These are phyloP conservation scores for Crotalus helleri DNA, from an alignment of 2,113 vertebrate genomes.

Conservation along the genomic window DNA sequence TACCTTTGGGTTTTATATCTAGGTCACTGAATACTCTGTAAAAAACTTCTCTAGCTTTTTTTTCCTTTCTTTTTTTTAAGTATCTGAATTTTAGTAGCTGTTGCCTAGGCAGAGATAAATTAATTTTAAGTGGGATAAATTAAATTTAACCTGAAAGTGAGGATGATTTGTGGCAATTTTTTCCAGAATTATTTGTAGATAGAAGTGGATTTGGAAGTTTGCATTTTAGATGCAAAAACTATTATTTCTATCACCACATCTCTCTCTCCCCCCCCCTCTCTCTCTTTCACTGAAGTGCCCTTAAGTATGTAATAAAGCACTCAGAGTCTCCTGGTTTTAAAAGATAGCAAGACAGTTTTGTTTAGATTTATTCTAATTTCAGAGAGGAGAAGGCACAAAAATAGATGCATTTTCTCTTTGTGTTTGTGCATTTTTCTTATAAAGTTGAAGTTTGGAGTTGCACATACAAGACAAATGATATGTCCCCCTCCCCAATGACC, in stretches of 20 bases:
- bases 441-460: neutral
- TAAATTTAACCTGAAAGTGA: slow-evolving; percentile 21
- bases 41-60: slow-evolving; percentile 76
- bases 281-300: neutral
- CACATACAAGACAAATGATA: neutral
- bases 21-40: slow-evolving; percentile 75
- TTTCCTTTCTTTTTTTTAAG: slow-evolving; percentile 25
- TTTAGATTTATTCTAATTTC: neutral
- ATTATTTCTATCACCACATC: slow-evolving; percentile 17
- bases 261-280: neutral
- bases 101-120: slow-evolving; percentile 30
- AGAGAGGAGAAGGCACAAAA: neutral
- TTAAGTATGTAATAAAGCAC: neutral
- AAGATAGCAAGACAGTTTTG: neutral
- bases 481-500: too few relatives aligned
- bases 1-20: slow-evolving; percentile 77
- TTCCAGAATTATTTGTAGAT: neutral
- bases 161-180: slow-evolving; percentile 19
- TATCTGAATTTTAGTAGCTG: slow-evolving; percentile 8
- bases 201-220: slow-evolving; percentile 6
- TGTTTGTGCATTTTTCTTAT: neutral
- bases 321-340: neutral
- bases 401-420: neutral
- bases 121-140: slow-evolving; percentile 1
- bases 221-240: slow-evolving; percentile 21